Percentiles rank a stretch among this genome's conserved stretches.
Evolutionary conservation across 1,140 invertebrate species (phyloP).

Genomic region (Hetaerina americana): DNA sequence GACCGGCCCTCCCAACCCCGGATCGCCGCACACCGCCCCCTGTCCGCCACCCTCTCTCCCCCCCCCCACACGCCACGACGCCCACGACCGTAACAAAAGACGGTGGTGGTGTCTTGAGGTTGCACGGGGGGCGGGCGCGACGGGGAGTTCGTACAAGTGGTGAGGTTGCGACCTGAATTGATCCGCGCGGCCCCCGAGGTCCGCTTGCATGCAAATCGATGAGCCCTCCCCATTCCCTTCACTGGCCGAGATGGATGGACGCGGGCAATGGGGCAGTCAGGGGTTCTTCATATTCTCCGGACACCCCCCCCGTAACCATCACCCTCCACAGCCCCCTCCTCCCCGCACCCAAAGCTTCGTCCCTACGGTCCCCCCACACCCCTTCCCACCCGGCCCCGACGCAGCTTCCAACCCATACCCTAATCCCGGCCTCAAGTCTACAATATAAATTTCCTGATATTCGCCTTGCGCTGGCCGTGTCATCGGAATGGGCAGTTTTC

Average conservation of each 20-base stretch:
- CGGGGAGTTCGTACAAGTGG: neutral
- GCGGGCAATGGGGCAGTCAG: neutral
- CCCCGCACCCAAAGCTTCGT: too few relatives aligned
- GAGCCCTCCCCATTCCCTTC: neutral
- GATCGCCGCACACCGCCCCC: too few relatives aligned
- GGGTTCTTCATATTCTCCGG: neutral
- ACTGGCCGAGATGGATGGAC: neutral
- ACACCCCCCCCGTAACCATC: neutral
- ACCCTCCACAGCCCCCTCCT: too few relatives aligned
- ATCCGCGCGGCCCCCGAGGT: neutral
- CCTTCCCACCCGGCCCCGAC: too few relatives aligned
- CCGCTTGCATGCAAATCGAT: neutral
- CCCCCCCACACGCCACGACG: too few relatives aligned
- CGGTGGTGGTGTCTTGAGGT: too few relatives aligned
- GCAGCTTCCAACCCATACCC: too few relatives aligned
- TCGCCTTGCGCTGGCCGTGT: slow-evolving; percentile 35
- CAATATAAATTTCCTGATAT: slow-evolving; percentile 42
- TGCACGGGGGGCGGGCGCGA: neutral
- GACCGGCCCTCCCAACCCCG: too few relatives aligned
- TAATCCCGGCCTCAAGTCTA: neutral
- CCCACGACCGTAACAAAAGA: too few relatives aligned
- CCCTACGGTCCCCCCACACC: too few relatives aligned
- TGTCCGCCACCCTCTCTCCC: too few relatives aligned
- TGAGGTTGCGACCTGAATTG: neutral
- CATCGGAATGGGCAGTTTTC: slow-evolving; percentile 44